These are phyloP conservation scores for Hyles euphorbiae DNA, from an alignment of 1,140 invertebrate genomes.

Conservation along the genomic window DNA sequence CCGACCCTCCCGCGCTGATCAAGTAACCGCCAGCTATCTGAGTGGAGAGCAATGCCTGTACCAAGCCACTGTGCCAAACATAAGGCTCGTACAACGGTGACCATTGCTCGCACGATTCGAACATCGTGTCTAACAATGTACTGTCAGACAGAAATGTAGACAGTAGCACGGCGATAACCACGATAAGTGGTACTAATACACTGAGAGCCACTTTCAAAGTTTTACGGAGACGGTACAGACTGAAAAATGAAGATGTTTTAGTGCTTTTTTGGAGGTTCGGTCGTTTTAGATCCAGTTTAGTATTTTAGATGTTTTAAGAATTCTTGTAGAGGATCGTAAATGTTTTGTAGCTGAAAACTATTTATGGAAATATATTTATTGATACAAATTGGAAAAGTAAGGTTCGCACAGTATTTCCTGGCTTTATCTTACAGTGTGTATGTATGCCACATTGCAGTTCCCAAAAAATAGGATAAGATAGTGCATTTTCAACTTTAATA, in stretches of 20 bases:
- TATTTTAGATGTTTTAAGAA: too few relatives aligned
- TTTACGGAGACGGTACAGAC: slow-evolving; percentile 54
- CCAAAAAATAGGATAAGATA: too few relatives aligned
- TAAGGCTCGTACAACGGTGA: slow-evolving; percentile 41
- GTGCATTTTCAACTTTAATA: too few relatives aligned
- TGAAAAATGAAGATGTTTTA: slow-evolving; percentile 29
- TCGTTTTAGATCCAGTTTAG: not conserved
- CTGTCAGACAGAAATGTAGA: slow-evolving; percentile 47
- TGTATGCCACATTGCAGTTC: too few relatives aligned
- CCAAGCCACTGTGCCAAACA: slow-evolving; percentile 59
- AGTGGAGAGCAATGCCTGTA: slow-evolving; percentile 57
- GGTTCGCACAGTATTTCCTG: too few relatives aligned
- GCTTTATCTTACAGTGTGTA: too few relatives aligned
- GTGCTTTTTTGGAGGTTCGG: too few relatives aligned
- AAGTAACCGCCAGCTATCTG: slow-evolving; percentile 56
- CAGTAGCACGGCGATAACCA: slow-evolving; percentile 42
- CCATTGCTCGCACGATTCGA: slow-evolving; percentile 56
- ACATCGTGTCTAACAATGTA: slow-evolving; percentile 28
- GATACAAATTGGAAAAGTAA: too few relatives aligned
- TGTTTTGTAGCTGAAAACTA: too few relatives aligned
- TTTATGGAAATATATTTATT: too few relatives aligned
- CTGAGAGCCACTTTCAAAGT: slow-evolving; percentile 46
- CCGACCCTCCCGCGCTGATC: slow-evolving; percentile 52
- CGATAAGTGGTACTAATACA: slow-evolving; percentile 34
- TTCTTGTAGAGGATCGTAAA: too few relatives aligned